These are phyloP conservation scores for Mustela lutreola DNA, from an alignment of 2,113 vertebrate species.

Conservation along the genomic window DNA sequence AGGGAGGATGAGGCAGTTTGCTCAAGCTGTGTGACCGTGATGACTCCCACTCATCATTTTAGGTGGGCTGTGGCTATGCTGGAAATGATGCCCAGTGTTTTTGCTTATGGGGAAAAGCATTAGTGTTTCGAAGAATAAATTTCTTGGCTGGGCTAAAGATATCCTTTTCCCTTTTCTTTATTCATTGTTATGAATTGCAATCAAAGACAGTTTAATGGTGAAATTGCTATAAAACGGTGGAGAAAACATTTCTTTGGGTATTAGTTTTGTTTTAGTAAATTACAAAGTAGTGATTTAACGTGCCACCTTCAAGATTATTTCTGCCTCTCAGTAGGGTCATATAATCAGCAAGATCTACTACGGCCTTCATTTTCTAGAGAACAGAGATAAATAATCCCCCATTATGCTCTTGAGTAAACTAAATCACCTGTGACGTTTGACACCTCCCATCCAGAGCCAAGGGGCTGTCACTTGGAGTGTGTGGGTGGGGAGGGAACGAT, in stretches of 20 bases:
- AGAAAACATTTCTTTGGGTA: slow-evolving; percentile 69
- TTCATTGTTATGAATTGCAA: slow-evolving; percentile 80
- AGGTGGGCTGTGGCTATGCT: slow-evolving; percentile 10
- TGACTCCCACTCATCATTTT: not conserved
- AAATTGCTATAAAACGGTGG: slow-evolving; percentile 78
- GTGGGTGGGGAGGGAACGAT: too few species aligned
- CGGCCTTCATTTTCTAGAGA: slow-evolving; percentile 71
- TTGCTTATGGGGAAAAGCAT: slow-evolving; percentile 42
- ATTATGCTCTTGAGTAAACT: slow-evolving; percentile 54
- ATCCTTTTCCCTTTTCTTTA: slow-evolving; percentile 65
- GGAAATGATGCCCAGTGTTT: slow-evolving; percentile 47
- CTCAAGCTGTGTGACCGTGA: not conserved
- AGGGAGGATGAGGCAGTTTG: not conserved
- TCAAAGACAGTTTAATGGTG: slow-evolving; percentile 79
- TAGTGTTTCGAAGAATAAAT: slow-evolving; percentile 55
- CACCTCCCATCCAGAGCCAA: not conserved
- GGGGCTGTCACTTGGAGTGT: not conserved
- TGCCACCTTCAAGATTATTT: slow-evolving; percentile 83
- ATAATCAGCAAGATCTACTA: slow-evolving; percentile 76
- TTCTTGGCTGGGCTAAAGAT: slow-evolving; percentile 52
- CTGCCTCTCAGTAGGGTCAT: slow-evolving; percentile 83
- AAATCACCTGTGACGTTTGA: slow-evolving; percentile 75
- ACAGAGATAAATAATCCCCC: slow-evolving; percentile 71
- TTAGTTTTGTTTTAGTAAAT: slow-evolving; percentile 86
- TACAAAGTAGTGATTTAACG: slow-evolving; percentile 80